A percentile compares a stretch with the other conserved stretches of the same genome.
Evolutionary conservation across 2,113 vertebrate genomes (phyloP).

Genomic region (Girardinichthys multiradiatus): DNA sequence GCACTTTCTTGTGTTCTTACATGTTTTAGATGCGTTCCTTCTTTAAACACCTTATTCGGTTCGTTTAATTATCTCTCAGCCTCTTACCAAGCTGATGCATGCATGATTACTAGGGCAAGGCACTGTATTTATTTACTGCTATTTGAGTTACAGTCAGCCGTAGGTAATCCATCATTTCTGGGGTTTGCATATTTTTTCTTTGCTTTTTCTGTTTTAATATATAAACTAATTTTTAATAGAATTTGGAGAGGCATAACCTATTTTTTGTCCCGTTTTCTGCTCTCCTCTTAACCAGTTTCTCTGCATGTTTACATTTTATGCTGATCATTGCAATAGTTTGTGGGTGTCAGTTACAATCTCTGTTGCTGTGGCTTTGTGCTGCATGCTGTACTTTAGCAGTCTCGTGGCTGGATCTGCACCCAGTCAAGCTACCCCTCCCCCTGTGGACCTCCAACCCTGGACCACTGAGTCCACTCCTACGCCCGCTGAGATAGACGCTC

Average conservation of each 20-base stretch:
- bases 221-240: too few species aligned
- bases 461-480: slow-evolving; percentile 20
- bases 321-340: slow-evolving; percentile 1
- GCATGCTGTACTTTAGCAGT: slow-evolving; percentile 56
- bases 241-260: background rate
- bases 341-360: background rate
- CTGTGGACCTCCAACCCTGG: slow-evolving; percentile 27
- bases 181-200: background rate
- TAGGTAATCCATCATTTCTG: background rate
- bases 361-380: slow-evolving; percentile 39
- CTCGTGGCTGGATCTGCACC: slow-evolving; percentile 39
- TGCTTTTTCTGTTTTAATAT: background rate
- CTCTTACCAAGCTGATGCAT: background rate
- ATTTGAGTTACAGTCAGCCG: background rate
- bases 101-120: background rate
- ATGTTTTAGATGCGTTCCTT: background rate
- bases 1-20: background rate
- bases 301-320: slow-evolving; percentile 31
- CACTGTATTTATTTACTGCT: background rate
- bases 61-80: background rate
- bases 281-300: background rate
- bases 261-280: background rate
- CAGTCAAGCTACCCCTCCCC: slow-evolving; percentile 12
- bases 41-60: too few species aligned
- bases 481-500: slow-evolving; percentile 63